Evolutionary conservation across 1,140 invertebrate genomes (phyloP), one percentile per base, ranked within the genome.

Genomic region (Centruroides vittatus): DNA sequence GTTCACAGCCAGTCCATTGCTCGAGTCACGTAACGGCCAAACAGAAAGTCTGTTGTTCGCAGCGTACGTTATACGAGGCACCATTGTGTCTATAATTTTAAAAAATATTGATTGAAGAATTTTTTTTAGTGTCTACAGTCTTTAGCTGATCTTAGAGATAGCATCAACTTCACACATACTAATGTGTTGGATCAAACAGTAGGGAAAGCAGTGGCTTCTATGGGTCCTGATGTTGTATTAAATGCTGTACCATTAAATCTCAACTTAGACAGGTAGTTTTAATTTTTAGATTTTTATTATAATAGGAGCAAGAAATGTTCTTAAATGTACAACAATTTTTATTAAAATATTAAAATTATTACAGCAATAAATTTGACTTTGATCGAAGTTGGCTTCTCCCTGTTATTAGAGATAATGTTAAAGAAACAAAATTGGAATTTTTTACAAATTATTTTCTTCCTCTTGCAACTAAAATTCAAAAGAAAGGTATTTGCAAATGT

Each of bases 311-410:
- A 23, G 2, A 23, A 23, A 23, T 23, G 23, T 23, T 23, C 2
- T 23, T 23, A 23, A 23, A 53, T 55, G 41, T 49, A 35, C 46
- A 47, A 9, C 56, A 36, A 58, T 69, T 60, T 70, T 70, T 69
- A 80, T 80, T 74, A 78, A n/a, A n/a, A n/a, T n/a, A n/a, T n/a
- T n/a, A n/a, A 66, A 60, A 71, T 80, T 58, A 23, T 58, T 50
- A 34, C n/a, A 58, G 57, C 9, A 47, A 70, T 54, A 70, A 66
- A 5, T 76, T 78, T 35, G 84, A 89, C 66, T 78, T 93, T 57
- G 83, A 88, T 35, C 75, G 88, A 59, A 89, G 85, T 61, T 97
- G 93, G 93, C 70, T 97, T 4, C 70, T 96, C 35, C 89, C 90
- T 3, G 78, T 96, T 0, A 72, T 97, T 36, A 84, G 89, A 67